Conservation (phyloP, 2,797 vertebrate species). For the Smutsia temminckii region DNA sequence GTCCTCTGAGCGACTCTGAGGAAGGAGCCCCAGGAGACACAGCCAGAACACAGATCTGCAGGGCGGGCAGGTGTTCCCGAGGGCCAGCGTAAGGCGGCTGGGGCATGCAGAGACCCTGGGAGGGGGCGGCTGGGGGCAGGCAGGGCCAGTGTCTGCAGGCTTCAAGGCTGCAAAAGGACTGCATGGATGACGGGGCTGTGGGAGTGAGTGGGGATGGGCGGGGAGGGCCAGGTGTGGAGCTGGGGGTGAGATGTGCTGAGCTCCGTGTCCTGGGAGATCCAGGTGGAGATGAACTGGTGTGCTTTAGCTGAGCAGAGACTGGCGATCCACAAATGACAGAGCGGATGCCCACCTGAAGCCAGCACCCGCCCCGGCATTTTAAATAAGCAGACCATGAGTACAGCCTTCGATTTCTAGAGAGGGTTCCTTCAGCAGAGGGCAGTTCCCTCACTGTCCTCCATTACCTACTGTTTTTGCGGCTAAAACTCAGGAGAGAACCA, state of each 20-base stretch:
- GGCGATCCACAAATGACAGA: no score
- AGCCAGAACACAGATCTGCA: neutral
- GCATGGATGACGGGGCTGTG: neutral
- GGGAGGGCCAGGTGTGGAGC: neutral
- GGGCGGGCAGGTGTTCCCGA: neutral
- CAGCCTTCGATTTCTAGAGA: no score
- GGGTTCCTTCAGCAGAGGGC: neutral
- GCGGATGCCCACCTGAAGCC: fast-evolving
- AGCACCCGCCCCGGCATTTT: fast-evolving
- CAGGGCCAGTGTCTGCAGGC: neutral
- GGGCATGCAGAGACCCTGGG: neutral
- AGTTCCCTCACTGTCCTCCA: fast-evolving
- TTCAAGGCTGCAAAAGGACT: neutral
- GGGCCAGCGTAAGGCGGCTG: no score
- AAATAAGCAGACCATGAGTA: fast-evolving
- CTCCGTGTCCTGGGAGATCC: neutral
- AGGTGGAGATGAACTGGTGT: neutral
- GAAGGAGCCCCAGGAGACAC: neutral
- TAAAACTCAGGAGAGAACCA: neutral
- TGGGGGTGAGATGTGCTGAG: fast-evolving
- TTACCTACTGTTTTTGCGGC: neutral
- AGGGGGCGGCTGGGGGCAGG: fast-evolving
- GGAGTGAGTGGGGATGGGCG: neutral
- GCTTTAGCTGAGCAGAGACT: neutral
- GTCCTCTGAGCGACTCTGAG: neutral